Base-by-base conservation (phyloP, 2,113 vertebrate genomes). In the Bettongia penicillata region DNA sequence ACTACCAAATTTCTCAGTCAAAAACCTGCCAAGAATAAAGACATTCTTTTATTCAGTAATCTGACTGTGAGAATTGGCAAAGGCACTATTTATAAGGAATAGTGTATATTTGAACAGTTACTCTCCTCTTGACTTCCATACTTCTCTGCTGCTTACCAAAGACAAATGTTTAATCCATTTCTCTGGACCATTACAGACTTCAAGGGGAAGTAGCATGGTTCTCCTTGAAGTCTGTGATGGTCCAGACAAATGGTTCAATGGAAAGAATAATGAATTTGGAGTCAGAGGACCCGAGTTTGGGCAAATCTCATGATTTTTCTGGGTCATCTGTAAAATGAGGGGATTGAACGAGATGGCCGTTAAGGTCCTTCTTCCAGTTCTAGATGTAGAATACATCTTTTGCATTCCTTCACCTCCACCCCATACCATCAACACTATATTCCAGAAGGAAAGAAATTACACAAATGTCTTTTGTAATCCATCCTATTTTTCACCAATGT, bases 101-200 rank as follows among this genome's bases (percentile, higher is more conserved):
- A 43, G 10, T 53, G 8, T 91, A 22, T 37, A 9, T 55, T 49
- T 93, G 48, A 77, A 51, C 49, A 77, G 48, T 77, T 93, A n/a
- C 37, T 93, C 49, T 24, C 7, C 8, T 37, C 53, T 96, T 90
- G 96, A 51, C 55, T 91, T 95, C 50, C 53, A 52, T 10, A 51
- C 68, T 61, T 43, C n/a, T 84, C 43, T 84, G 68, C 26, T 8
- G 7, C n/a, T 43, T 77, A n/a, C 31, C n/a, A 12, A 77, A 22
- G 31, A 77, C 61, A 77, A n/a, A 77, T 77, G n/a, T 22, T 84
- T 43, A 84, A n/a, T 84, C 37, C 37, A 84, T 84, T 22, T 22
- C 5, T 84, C 14, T n/a, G 37, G 3, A 84, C 16, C 19, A 22
- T 19, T 68, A 84, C 19, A 31, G 28, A 61, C 28, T 61, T 61